A percentile compares a stretch with the other conserved stretches of the same genome.
phyloP scores from a whole-genome alignment of 2,888 invertebrate genomes.

The Timandra comae region DNA sequence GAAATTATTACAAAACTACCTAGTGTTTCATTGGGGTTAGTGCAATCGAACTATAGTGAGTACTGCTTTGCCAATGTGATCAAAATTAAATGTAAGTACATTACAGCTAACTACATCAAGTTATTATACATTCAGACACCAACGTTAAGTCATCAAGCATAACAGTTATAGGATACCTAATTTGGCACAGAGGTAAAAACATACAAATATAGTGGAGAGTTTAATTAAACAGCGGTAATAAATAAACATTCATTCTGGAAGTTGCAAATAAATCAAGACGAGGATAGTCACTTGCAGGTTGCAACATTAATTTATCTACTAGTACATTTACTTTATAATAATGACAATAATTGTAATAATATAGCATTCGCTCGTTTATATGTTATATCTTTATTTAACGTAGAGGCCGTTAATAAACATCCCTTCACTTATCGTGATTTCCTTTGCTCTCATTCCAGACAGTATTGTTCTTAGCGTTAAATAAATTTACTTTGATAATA shows the following conservation, averaged over 20 bases:
- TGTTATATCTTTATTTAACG: constrained; percentile 14
- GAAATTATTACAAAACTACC: constrained; percentile 75
- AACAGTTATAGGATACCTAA: constrained; percentile 44
- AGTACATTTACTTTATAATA: constrained; percentile 20
- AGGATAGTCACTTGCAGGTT: constrained; percentile 26
- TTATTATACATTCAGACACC: constrained; percentile 54
- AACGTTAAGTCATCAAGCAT: constrained; percentile 45
- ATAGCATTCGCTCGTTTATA: constrained; percentile 12
- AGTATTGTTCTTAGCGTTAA: neutral
- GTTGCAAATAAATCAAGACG: constrained; percentile 15
- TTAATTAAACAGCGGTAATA: constrained; percentile 3
- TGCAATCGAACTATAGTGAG: constrained; percentile 71
- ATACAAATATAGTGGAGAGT: constrained; percentile 4
- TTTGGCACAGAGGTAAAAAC: constrained; percentile 61
- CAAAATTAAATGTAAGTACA: constrained; percentile 60
- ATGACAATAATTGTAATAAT: constrained; percentile 14
- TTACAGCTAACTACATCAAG: constrained; percentile 70
- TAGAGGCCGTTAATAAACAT: constrained; percentile 14
- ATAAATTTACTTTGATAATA: neutral
- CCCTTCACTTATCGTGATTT: neutral
- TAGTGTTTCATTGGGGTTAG: constrained; percentile 66
- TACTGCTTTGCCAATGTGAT: constrained; percentile 58
- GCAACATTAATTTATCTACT: constrained; percentile 25
- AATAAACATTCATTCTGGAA: constrained; percentile 5
- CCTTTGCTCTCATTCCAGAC: neutral